phyloP scores from a whole-genome alignment of 2,797 vertebrate species.

The Eulemur rubriventer region DNA sequence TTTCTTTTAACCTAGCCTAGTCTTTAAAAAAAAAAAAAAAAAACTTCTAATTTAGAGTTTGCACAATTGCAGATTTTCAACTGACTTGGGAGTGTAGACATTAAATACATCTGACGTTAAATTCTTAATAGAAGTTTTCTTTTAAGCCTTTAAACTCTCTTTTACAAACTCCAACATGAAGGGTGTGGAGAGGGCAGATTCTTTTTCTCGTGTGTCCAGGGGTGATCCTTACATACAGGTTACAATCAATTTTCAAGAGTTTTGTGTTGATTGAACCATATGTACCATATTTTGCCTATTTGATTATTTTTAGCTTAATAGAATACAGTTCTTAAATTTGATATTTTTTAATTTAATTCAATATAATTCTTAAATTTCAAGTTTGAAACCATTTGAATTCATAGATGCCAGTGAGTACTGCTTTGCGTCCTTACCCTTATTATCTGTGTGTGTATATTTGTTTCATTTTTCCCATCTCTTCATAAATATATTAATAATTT shows the following conservation, averaged over 20 bases:
- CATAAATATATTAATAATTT: neutral
- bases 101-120: neutral
- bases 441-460: neutral
- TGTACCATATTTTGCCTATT: neutral
- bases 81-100: neutral
- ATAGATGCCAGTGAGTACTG: neutral
- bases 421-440: neutral
- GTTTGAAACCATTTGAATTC: neutral
- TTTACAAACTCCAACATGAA: neutral
- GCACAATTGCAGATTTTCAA: neutral
- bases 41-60: neutral
- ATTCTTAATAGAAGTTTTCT: slow-evolving; percentile 2
- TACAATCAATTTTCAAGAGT: neutral
- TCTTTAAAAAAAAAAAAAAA: neutral
- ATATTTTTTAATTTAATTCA: neutral
- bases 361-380: neutral
- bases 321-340: neutral
- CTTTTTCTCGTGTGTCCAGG: neutral
- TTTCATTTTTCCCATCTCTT: neutral
- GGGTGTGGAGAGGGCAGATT: neutral
- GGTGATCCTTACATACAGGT: neutral
- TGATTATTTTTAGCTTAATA: neutral
- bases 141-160: neutral
- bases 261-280: neutral
- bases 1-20: neutral